These are phyloP conservation scores for Plectropomus leopardus DNA, from an alignment of 2,113 vertebrate genomes.

Conservation along the genomic window DNA sequence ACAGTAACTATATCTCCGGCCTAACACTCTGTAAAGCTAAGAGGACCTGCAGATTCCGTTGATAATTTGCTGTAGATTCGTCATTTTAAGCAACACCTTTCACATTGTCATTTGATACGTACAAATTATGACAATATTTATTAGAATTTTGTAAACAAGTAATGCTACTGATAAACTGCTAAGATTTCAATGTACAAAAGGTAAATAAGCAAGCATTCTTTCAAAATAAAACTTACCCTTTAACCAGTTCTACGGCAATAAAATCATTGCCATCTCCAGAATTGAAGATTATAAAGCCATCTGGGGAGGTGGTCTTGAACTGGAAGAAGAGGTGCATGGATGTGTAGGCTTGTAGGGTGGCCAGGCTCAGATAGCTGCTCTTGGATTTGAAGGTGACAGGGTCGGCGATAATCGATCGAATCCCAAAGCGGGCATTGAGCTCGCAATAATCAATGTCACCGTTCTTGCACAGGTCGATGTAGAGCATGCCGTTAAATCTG, in stretches of 20 bases:
- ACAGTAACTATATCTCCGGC: no score
- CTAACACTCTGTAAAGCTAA: no score
- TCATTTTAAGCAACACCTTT: no score
- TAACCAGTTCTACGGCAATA: slow-evolving; percentile 97
- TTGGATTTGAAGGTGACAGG: slow-evolving; percentile 98
- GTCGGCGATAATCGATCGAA: slow-evolving; percentile 97
- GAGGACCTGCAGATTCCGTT: no score
- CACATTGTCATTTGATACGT: no score
- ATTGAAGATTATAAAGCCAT: slow-evolving; percentile 98
- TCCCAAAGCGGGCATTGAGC: slow-evolving; percentile 96
- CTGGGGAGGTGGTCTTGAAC: slow-evolving; percentile 97
- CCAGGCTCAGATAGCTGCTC: slow-evolving; percentile 96
- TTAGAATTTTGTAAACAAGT: neutral
- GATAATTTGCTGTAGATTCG: no score
- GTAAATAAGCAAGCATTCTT: neutral
- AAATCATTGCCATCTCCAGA: slow-evolving; percentile 92
- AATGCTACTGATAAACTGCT: neutral
- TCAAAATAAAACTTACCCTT: slow-evolving; percentile 87
- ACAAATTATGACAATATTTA: no score
- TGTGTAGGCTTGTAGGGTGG: slow-evolving; percentile 96
- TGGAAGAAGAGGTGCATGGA: slow-evolving; percentile 99
- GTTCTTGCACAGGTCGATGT: slow-evolving; percentile 99
- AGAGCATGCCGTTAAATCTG: slow-evolving; percentile 97
- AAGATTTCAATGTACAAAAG: neutral
- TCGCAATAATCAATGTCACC: slow-evolving; percentile 98